A percentile compares a stretch with the other conserved stretches of the same genome.
These are phyloP conservation scores for Romanogobio albipinnatus DNA, from an alignment of 2,113 vertebrate species.

Conservation along the genomic window DNA sequence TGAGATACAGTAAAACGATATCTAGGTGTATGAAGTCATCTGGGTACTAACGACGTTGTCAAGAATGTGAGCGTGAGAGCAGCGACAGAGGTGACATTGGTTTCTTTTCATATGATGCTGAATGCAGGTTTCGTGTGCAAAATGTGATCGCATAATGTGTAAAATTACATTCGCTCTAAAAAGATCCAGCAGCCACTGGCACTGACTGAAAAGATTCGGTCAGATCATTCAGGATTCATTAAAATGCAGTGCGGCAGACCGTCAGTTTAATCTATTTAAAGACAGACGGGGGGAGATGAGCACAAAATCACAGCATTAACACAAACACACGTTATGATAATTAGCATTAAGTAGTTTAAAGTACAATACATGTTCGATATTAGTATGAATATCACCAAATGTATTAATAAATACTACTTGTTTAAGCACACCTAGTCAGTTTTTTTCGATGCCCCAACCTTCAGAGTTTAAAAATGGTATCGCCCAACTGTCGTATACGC, in stretches of 20 bases:
- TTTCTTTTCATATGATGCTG: conserved; percentile 25
- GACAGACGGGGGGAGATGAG: conserved; percentile 43
- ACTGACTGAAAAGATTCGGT: not conserved
- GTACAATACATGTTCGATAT: fast-evolving
- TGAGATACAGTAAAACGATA: conserved; percentile 12
- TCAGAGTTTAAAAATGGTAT: conserved; percentile 62
- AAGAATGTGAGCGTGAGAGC: conserved; percentile 19
- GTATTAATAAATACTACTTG: not conserved
- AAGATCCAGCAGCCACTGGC: not conserved
- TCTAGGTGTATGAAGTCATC: conserved; percentile 35
- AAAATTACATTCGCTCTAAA: not conserved
- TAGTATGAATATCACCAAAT: fast-evolving
- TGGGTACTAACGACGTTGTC: conserved; percentile 15
- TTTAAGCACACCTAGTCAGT: too few species aligned
- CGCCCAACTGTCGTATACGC: conserved; percentile 57
- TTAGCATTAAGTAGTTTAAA: not conserved
- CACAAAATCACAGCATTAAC: not conserved
- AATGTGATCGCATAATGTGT: conserved; percentile 21
- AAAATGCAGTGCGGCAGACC: conserved; percentile 55
- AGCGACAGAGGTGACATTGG: conserved; percentile 6
- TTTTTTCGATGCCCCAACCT: not conserved
- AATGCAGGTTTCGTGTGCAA: not conserved
- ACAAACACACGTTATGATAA: not conserved
- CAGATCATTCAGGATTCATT: conserved; percentile 42
- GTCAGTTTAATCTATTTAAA: conserved; percentile 35